phyloP scores from a whole-genome alignment of 23 tunicate species.

The Oikopleura vanhoeffeni region DNA sequence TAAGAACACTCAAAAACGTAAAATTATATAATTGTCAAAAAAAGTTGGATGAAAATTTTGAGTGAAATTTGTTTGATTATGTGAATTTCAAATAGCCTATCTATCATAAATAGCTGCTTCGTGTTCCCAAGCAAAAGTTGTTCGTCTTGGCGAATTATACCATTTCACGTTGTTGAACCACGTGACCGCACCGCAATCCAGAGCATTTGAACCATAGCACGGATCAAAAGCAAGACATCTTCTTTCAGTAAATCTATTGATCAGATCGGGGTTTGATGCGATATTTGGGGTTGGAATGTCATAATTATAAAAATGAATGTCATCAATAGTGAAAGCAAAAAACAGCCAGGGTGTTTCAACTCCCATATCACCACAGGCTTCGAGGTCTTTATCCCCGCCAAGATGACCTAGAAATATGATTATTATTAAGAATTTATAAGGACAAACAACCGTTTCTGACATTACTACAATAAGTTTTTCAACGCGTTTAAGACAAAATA shows the following conservation, averaged over 20 bases:
- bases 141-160: neutral
- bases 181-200: neutral
- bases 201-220: conserved; percentile 3
- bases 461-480: too few species aligned
- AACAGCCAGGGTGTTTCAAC: conserved; percentile 8
- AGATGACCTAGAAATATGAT: too few species aligned
- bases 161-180: neutral
- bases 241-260: neutral
- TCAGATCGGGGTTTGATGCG: neutral
- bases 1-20: too few species aligned
- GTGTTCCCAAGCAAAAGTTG: conserved; percentile 37
- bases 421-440: too few species aligned
- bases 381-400: neutral
- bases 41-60: too few species aligned
- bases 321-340: conserved; percentile 3
- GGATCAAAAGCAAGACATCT: conserved; percentile 10
- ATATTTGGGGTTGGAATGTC: neutral
- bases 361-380: conserved; percentile 14
- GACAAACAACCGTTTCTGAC: too few species aligned
- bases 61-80: too few species aligned
- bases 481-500: too few species aligned
- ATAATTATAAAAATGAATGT: neutral
- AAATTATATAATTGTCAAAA: too few species aligned
- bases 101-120: conserved; percentile 42
- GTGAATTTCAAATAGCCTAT: too few species aligned